These are phyloP conservation scores for Carassius carassius DNA, from an alignment of 2,113 vertebrate genomes.

Conservation along the genomic window DNA sequence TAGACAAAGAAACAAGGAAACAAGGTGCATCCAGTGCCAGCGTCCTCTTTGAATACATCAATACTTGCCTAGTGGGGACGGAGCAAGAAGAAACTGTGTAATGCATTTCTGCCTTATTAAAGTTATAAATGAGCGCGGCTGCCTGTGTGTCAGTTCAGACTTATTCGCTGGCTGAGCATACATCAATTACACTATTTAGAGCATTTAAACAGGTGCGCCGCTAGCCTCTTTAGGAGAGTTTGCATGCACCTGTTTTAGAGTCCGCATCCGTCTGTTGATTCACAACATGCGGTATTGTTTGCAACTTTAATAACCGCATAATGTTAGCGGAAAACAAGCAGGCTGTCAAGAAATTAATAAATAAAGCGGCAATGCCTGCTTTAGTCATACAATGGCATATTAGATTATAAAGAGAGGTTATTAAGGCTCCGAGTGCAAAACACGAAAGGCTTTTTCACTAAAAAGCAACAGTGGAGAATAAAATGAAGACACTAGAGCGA, in stretches of 20 bases:
- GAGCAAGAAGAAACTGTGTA: conserved; percentile 68
- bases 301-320: conserved; percentile 25
- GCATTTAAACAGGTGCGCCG: conserved; percentile 49
- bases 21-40: conserved; percentile 69
- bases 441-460: background rate
- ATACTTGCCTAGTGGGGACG: conserved; percentile 68
- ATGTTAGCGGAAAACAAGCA: conserved; percentile 20
- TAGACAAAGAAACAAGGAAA: conserved; percentile 45
- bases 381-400: background rate
- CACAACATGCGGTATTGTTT: conserved; percentile 22
- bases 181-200: conserved; percentile 65
- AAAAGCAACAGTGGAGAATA: background rate
- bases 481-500: background rate
- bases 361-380: background rate
- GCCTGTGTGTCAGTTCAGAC: conserved; percentile 56
- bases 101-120: conserved; percentile 69
- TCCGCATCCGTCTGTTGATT: conserved; percentile 30
- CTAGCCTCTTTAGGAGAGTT: conserved; percentile 27
- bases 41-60: conserved; percentile 70
- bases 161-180: conserved; percentile 66
- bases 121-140: conserved; percentile 63
- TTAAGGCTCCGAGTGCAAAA: conserved; percentile 20
- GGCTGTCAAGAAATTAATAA: conserved; percentile 4
- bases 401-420: conserved; percentile 16
- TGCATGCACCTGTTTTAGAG: conserved; percentile 15